Percentiles rank a stretch among this genome's conserved stretches.
Evolutionary conservation across 2,888 invertebrate species (phyloP).

Genomic region (Electrophaes corylata): DNA sequence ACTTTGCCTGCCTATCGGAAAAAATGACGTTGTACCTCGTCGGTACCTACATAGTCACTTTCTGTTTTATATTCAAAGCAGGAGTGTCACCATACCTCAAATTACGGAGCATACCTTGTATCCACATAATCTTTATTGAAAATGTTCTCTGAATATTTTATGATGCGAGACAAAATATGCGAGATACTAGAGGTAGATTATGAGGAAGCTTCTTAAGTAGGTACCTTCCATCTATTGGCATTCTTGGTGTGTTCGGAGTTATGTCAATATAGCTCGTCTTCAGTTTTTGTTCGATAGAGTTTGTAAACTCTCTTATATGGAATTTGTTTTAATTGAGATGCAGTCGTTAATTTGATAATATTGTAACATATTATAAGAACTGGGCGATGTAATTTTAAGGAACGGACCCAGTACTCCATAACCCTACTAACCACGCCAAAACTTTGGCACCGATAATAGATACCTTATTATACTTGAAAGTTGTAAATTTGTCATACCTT

Average conservation of each 20-base stretch:
- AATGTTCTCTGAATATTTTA: constrained; percentile 30
- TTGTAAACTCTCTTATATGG: not conserved
- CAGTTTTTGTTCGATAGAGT: not conserved
- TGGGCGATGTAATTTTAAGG: no score
- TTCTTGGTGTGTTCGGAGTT: not conserved
- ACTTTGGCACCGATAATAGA: no score
- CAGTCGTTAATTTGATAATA: no score
- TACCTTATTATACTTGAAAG: no score
- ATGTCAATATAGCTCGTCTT: not conserved
- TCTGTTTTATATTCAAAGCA: constrained; percentile 28
- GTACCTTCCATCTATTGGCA: no score
- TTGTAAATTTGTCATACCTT: no score
- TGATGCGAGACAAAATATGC: constrained; percentile 20
- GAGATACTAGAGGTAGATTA: not conserved
- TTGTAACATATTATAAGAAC: no score
- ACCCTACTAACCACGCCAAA: no score
- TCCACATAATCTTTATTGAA: constrained; percentile 34
- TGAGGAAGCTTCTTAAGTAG: not conserved
- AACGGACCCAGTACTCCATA: no score
- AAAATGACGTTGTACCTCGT: constrained; percentile 48
- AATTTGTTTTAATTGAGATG: no score
- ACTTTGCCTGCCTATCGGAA: constrained; percentile 60
- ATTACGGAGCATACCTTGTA: constrained; percentile 31
- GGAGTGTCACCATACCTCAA: constrained; percentile 28
- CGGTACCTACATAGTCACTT: constrained; percentile 22